phyloP scores from a whole-genome alignment of 2,797 vertebrate genomes.

The Xenopus petersii region DNA sequence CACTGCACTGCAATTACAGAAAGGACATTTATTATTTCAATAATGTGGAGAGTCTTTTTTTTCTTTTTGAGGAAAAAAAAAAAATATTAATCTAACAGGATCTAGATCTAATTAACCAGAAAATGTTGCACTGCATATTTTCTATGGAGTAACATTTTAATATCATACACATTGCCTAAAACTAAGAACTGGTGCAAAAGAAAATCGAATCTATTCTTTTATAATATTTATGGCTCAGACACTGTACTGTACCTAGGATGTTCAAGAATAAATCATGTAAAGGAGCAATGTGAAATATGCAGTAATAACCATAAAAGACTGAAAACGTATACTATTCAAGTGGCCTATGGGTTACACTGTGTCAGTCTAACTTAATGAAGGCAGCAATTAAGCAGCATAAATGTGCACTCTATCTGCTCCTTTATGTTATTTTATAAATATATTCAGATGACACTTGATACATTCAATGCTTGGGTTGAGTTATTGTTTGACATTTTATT shows the following conservation, averaged over 20 bases:
- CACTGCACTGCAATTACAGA: too few species aligned
- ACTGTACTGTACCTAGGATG: constrained; percentile 6
- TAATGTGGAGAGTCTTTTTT: too few species aligned
- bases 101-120: too few species aligned
- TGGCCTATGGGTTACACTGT: constrained; percentile 34
- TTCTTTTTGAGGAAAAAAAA: too few species aligned
- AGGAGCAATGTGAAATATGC: constrained; percentile 32
- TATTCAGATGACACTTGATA: constrained; percentile 4
- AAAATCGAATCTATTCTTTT: too few species aligned
- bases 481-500: constrained; percentile 5
- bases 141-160: too few species aligned
- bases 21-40: too few species aligned
- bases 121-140: too few species aligned
- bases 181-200: too few species aligned
- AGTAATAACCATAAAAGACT: constrained; percentile 38
- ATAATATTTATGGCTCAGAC: neutral
- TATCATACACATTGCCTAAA: too few species aligned
- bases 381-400: constrained; percentile 42
- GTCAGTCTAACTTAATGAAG: constrained; percentile 37
- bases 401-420: constrained; percentile 24
- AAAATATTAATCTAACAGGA: too few species aligned
- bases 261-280: constrained; percentile 39
- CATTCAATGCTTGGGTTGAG: constrained; percentile 7
- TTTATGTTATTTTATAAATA: constrained; percentile 27
- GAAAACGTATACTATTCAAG: constrained; percentile 37